Evolutionary conservation across 2,888 invertebrate genomes (phyloP).

Genomic region (Operophtera brumata): DNA sequence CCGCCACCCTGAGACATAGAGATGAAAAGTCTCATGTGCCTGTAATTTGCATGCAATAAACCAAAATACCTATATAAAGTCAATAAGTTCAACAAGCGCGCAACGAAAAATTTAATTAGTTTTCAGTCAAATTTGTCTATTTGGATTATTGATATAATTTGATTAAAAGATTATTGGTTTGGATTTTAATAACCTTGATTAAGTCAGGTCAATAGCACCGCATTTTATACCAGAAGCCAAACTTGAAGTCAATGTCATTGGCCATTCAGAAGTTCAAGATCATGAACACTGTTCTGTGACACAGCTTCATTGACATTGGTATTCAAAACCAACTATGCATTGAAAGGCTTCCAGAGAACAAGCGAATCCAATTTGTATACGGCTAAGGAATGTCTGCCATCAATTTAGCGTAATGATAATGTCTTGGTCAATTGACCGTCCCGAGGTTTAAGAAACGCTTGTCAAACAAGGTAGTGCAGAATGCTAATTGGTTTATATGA

Average conservation of each 20-base stretch:
- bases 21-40: too few relatives aligned
- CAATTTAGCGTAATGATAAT: constrained; percentile 11
- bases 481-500: constrained; percentile 61
- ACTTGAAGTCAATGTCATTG: constrained; percentile 8
- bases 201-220: neutral
- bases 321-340: neutral
- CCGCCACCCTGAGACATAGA: too few relatives aligned
- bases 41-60: too few relatives aligned
- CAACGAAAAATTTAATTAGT: too few relatives aligned
- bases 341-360: neutral
- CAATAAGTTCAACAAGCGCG: too few relatives aligned
- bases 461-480: constrained; percentile 37
- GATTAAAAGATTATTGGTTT: neutral
- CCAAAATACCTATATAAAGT: too few relatives aligned
- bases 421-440: constrained; percentile 20
- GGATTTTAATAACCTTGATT: neutral
- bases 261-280: constrained; percentile 4
- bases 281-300: neutral
- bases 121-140: too few relatives aligned
- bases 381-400: constrained; percentile 14
- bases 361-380: neutral
- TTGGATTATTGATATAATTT: neutral
- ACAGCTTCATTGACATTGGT: neutral
- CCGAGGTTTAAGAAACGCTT: constrained; percentile 29
- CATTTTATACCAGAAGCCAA: constrained; percentile 2